These are phyloP conservation scores for Urocitellus parryii DNA, from an alignment of 2,113 vertebrate genomes.

Conservation along the genomic window DNA sequence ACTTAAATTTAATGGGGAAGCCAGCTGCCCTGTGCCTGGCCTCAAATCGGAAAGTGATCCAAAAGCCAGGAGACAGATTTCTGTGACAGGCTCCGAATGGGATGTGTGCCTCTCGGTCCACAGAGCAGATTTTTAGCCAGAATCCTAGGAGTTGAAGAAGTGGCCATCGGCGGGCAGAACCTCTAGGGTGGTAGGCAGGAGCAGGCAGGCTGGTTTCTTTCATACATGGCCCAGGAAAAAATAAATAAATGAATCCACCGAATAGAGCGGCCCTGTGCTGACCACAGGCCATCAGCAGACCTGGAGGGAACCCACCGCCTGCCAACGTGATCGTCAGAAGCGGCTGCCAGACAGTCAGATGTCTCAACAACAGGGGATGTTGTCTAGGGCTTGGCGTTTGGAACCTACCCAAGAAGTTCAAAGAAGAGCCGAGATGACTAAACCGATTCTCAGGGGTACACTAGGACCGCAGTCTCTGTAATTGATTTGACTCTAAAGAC, in stretches of 20 bases:
- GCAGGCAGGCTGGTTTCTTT: not conserved
- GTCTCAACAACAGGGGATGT: not conserved
- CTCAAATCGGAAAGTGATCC: slow-evolving; percentile 35
- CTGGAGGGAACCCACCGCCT: not conserved
- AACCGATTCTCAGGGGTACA: not conserved
- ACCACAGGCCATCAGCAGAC: slow-evolving; percentile 25
- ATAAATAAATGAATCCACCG: not conserved
- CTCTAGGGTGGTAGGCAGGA: not conserved
- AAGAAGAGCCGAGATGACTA: not conserved
- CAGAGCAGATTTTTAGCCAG: slow-evolving; percentile 39
- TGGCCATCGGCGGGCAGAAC: not conserved
- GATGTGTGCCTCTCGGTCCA: not conserved
- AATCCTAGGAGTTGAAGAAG: not conserved
- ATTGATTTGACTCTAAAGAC: not conserved
- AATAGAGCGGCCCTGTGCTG: slow-evolving; percentile 2
- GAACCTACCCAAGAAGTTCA: not conserved
- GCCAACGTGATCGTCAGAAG: slow-evolving; percentile 38
- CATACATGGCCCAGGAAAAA: slow-evolving; percentile 31
- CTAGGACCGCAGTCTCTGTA: not conserved
- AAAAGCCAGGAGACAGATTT: slow-evolving; percentile 57
- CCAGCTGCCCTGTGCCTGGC: not conserved
- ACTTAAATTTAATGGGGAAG: slow-evolving; percentile 61
- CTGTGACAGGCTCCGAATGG: not conserved
- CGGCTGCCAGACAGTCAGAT: slow-evolving; percentile 55
- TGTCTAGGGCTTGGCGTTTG: not conserved